Conservation (phyloP, 2,888 invertebrate genomes). For the Caprella mutica region DNA sequence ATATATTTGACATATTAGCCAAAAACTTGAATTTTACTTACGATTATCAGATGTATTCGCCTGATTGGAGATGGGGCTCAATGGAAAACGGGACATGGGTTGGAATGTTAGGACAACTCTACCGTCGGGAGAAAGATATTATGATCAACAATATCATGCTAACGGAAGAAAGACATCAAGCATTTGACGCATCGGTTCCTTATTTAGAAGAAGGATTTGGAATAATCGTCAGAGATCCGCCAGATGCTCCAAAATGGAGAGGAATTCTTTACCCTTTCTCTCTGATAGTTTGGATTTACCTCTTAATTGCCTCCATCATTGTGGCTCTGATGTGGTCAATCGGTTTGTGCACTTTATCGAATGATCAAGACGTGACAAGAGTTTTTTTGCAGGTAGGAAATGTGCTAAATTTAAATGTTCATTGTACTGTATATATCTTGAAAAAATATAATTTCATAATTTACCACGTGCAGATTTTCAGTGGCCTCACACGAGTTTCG, state of each 20-base stretch:
- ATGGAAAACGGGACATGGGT: conserved; percentile 26
- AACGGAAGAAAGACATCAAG: not conserved
- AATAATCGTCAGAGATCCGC: conserved; percentile 18
- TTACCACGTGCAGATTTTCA: conserved; percentile 15
- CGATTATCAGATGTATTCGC: conserved; percentile 8
- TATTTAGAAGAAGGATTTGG: conserved; percentile 21
- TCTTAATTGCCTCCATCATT: not conserved
- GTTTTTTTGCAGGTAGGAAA: too few species aligned
- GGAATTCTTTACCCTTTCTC: conserved; percentile 23
- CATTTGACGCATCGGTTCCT: conserved; percentile 21
- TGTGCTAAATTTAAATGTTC: too few species aligned
- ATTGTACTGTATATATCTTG: too few species aligned
- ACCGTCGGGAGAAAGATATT: conserved; percentile 20
- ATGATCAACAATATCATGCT: conserved; percentile 18
- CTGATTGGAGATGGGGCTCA: conserved; percentile 20
- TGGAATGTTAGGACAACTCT: conserved; percentile 30
- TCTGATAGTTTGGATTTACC: conserved; percentile 8
- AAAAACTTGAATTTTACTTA: conserved; percentile 23
- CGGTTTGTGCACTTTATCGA: too few species aligned
- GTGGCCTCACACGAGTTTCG: conserved; percentile 2
- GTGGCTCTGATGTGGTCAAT: not conserved
- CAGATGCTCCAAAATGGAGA: conserved; percentile 17
- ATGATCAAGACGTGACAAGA: too few species aligned
- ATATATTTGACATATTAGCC: conserved; percentile 21
- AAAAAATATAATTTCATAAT: too few species aligned